Base-by-base conservation (phyloP, 2,888 invertebrate species). In the Coronaproctus castanopsis region DNA sequence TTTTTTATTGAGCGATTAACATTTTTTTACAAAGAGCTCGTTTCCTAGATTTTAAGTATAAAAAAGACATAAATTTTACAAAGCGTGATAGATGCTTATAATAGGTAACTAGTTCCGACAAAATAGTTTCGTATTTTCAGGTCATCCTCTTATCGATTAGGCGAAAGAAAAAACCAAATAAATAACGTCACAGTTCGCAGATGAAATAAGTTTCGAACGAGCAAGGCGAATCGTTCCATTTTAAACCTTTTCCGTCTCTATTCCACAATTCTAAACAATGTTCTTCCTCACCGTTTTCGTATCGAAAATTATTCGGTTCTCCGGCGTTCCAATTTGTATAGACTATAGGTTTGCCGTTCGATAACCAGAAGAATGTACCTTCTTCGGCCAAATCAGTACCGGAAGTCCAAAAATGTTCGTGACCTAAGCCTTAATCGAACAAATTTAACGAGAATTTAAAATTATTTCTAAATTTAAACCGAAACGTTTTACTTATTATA, bases 271-370 rank as follows among this genome's bases (percentile, higher is more conserved):
- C 91, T 64, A 91, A 70, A 67, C 91, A 91, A 72, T 91, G 89
- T 70, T 91, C 91, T 71, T 90, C 89, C 72, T 91, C 90, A 3
- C 90, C 90, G 69, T 90, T 90, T 72, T 91, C 91, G 72, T 87
- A 87, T 65, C 87, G 82, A 78, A 91, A 91, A 75, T 91, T 91
- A 73, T 91, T 91, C 1, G 91, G 91, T 69, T 91, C 91, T 0
- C 90, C 90, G 1, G 89, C 87, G 75, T 90, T 90, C 89, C 89
- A 90, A 73, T 90, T 90, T 65, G 88, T 88, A 73, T 87, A 91
- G 24, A 89, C 87, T 56, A 91, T 79, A 0, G 89, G 88, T 62
- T 86, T 77, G 2, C 90, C 90, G 61, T 85, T 89, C 14, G 89
- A 85, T 87, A 90, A 87, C 90, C 90, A 90, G 77, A 89, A 89